Evolutionary conservation across 1,140 invertebrate genomes (phyloP).

Genomic region (Atta colombica): DNA sequence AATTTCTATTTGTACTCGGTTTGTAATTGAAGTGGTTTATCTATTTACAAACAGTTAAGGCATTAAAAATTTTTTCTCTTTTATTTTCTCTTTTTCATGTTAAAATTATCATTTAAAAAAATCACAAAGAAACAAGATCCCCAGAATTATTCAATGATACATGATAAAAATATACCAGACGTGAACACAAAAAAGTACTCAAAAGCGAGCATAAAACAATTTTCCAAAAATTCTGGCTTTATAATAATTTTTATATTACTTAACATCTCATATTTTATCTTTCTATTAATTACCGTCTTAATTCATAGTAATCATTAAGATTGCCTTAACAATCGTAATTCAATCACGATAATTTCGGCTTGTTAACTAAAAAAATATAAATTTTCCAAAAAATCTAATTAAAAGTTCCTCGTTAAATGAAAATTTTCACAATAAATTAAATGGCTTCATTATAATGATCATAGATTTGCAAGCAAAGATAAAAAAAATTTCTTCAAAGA

Average conservation of each 20-base stretch:
- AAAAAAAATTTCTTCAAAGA: background rate
- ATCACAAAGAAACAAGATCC: background rate
- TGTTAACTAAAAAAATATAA: background rate
- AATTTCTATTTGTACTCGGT: background rate
- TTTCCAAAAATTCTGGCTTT: background rate
- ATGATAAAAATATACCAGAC: background rate
- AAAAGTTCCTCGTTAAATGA: background rate
- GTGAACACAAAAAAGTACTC: background rate
- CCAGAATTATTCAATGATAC: background rate
- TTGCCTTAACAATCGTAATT: background rate
- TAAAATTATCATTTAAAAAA: background rate
- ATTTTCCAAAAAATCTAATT: background rate
- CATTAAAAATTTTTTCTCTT: background rate
- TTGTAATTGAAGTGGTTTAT: background rate
- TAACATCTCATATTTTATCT: background rate
- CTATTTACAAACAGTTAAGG: background rate
- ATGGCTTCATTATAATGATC: background rate
- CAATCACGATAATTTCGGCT: background rate
- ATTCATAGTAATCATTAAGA: background rate
- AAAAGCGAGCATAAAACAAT: background rate
- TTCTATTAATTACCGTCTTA: background rate
- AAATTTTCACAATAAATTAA: background rate
- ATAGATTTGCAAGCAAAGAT: background rate
- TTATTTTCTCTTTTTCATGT: background rate
- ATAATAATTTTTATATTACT: constrained; percentile 2